Base-by-base conservation (phyloP, 2,797 vertebrate genomes). In the Sylvia borin region DNA sequence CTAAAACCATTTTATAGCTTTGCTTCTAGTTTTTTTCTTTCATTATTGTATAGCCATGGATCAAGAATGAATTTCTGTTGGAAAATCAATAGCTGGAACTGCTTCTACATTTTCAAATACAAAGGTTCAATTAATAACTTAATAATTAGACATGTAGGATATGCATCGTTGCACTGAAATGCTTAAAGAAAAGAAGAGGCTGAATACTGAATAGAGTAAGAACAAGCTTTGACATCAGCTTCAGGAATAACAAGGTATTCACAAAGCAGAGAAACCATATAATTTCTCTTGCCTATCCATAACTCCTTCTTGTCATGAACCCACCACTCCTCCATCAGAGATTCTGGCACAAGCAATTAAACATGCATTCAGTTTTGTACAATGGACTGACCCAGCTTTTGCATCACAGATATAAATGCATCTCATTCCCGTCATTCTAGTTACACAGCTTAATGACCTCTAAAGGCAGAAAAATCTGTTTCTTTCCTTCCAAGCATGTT, bases 201-300 rank as follows among this genome's bases (percentile, higher is more conserved):
- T 58, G 38, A 72, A 86, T 76, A 79, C 17, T 54, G 72, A 89
- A 81, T 11, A 68, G 51, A 65, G 3, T 22, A 71, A 81, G 64
- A 91, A 88, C 21, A 92, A 94, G 47, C 42, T 95, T 67, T 90
- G 65, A 95, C 73, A 78, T 47, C 42, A 84, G 50, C 31, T 86
- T 84, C 74, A 88, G 38, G 27, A 86, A 76, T 51, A 84, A 77
- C 66, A 79, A 88, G 40, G 34, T 53, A 71, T 55, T 91, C 78
- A 91, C 20, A 91, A 85, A 95, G 60, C 8, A n/a, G 18, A 87
- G 53, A 67, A 95, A 67, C 40, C 51, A 45, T 19, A 24, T 58
- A 50, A 88, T 91, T 95, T 91, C 47, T 87, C 67, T 77, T 80
- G n/a, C 77, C 40, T 81, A 47, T 62, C 83, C 51, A 25, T 66